These are phyloP conservation scores for Masnerella sp. DNA, from an alignment of 2,888 invertebrate species.

Conservation along the genomic window DNA sequence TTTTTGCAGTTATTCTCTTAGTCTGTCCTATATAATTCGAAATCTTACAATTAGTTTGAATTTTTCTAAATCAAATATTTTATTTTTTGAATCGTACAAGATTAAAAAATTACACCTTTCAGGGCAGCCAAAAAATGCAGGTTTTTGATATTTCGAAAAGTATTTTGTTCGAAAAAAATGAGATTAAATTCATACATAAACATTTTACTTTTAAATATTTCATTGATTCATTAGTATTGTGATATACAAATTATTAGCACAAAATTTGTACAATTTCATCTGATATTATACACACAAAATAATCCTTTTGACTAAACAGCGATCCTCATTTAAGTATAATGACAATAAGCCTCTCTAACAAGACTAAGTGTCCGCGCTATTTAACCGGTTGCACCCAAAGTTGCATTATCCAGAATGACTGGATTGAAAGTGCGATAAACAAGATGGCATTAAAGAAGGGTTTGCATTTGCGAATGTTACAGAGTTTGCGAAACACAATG, in stretches of 20 bases:
- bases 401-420: conserved; percentile 23
- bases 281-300: conserved; percentile 22
- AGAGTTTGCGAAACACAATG: conserved; percentile 77
- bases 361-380: conserved; percentile 6
- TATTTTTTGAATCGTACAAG: too few species aligned
- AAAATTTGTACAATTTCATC: conserved; percentile 17
- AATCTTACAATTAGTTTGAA: too few species aligned
- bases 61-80: too few species aligned
- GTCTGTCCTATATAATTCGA: too few species aligned
- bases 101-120: too few species aligned
- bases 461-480: conserved; percentile 64
- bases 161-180: too few species aligned
- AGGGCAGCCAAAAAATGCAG: too few species aligned
- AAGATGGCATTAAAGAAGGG: conserved; percentile 44
- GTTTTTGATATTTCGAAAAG: too few species aligned
- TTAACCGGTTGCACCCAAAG: conserved; percentile 23
- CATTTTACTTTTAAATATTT: too few species aligned
- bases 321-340: conserved; percentile 18
- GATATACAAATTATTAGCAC: conserved; percentile 10
- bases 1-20: too few species aligned
- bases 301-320: background rate
- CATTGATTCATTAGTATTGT: too few species aligned
- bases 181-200: too few species aligned
- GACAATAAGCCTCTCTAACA: conserved; percentile 23
- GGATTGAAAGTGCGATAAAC: conserved; percentile 48